Evolutionary conservation across 2,888 invertebrate species (phyloP), one percentile per base, ranked within the genome.

Genomic region (Standfussiana lucernea): DNA sequence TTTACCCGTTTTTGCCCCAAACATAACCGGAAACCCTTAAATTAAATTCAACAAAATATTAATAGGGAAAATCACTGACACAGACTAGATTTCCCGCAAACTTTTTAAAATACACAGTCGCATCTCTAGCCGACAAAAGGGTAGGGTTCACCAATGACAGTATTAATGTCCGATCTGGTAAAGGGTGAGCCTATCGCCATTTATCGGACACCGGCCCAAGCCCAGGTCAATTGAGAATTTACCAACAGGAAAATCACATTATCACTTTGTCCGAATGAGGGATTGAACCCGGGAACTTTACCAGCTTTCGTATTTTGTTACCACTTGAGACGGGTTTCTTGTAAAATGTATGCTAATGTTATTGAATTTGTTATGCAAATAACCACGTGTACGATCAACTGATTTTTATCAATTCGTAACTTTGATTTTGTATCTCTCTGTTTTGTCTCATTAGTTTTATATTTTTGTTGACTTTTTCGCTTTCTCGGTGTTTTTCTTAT

Each of bases 201-300:
- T 83, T 85, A 85, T 85, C 82, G 85, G 82, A 85, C 85, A 85
- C 85, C 76, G 72, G 56, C 72, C 82, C 50, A 81, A 70, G 59
- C 45, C 62, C 86, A 83, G 83, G 83, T 85, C 83, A 83, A 83
- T 83, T 85, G 86, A 85, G 85, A 81, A 85, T 85, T 76, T 85
- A 81, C 82, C 86, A 83, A 83, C 83, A 85, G 82, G 82, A 83
- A 83, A 83, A 83, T 83, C 85, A 81, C 86, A 83, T 83, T 83
- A 83, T 73, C 82, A 85, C 83, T 81, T 85, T 81, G 72, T 69
- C 24, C 64, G 65, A 72, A 71, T 72, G 62, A 67, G 62, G 75
- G 76, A 81, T 69, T 66, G 53, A 75, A 70, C 50, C 50, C 56
- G 40, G 77, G n/a, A 70, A 85, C 76, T 75, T 70, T 47, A 70